These are phyloP conservation scores for Teinopalpus imperialis DNA, from an alignment of 2,888 invertebrate genomes.

Conservation along the genomic window DNA sequence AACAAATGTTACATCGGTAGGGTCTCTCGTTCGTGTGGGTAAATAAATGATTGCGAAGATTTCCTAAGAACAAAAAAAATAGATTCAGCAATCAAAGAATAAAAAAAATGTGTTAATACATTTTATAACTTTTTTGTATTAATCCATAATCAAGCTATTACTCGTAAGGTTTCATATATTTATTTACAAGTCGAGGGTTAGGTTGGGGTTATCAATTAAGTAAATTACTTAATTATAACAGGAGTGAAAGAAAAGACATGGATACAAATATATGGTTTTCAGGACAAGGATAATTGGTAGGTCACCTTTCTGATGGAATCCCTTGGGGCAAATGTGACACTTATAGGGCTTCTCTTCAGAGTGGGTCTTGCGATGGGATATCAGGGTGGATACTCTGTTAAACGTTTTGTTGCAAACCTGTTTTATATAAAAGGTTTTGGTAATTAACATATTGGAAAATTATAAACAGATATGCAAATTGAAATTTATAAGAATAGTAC, in stretches of 20 bases:
- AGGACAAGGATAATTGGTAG: slow-evolving; percentile 8
- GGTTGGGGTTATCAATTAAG: too few species aligned
- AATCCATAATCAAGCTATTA: too few species aligned
- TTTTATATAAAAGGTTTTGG: too few species aligned
- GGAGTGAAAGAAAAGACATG: too few species aligned
- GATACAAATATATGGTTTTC: too few species aligned
- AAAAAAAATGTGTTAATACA: slow-evolving; percentile 2
- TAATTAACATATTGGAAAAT: too few species aligned
- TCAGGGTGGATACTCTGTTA: slow-evolving; percentile 90
- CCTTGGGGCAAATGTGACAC: slow-evolving; percentile 88
- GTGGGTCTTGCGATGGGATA: slow-evolving; percentile 90
- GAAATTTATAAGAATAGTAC: too few species aligned
- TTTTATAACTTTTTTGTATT: too few species aligned
- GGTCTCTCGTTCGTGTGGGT: slow-evolving; percentile 90
- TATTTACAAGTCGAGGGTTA: too few species aligned
- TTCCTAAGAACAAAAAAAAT: slow-evolving; percentile 72
- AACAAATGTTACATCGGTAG: slow-evolving; percentile 88
- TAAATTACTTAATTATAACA: too few species aligned
- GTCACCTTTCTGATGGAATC: slow-evolving; percentile 90
- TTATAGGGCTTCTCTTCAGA: slow-evolving; percentile 87
- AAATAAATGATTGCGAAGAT: slow-evolving; percentile 88
- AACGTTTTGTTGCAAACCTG: slow-evolving; percentile 88
- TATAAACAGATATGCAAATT: too few species aligned
- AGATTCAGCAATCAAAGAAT: not conserved
- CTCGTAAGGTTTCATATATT: too few species aligned